phyloP scores from a whole-genome alignment of 92 coral and sea anemone species.

The Phenganax subtilis region DNA sequence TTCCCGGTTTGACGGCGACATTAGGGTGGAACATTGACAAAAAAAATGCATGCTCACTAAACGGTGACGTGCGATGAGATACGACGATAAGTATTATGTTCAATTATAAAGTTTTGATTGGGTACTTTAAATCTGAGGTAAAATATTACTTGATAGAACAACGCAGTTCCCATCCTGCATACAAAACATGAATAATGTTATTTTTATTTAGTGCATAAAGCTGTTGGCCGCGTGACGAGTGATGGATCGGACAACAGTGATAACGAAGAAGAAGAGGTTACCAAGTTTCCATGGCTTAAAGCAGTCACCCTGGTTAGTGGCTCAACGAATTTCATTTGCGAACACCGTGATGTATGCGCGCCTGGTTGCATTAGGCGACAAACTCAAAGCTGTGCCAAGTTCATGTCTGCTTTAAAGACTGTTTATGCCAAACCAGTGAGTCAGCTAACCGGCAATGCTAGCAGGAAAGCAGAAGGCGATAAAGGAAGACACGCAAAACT shows the following conservation, averaged over 20 bases:
- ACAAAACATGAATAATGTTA: background rate
- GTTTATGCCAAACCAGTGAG: conserved; percentile 61
- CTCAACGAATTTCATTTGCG: conserved; percentile 81
- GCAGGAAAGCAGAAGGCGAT: conserved; percentile 27
- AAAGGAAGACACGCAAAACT: conserved; percentile 37
- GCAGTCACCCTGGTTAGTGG: conserved; percentile 81
- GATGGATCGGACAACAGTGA: conserved; percentile 36
- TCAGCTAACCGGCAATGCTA: conserved; percentile 9
- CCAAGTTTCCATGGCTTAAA: conserved; percentile 79
- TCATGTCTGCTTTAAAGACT: conserved; percentile 66
- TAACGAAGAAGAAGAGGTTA: conserved; percentile 69
- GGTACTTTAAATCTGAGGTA: too few species aligned
- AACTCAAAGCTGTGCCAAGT: conserved; percentile 78
- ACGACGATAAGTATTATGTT: too few species aligned
- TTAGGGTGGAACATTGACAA: too few species aligned
- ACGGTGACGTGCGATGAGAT: too few species aligned
- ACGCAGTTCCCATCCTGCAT: too few species aligned
- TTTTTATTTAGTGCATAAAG: conserved; percentile 17
- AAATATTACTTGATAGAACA: too few species aligned
- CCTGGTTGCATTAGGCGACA: conserved; percentile 81
- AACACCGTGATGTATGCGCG: conserved; percentile 79
- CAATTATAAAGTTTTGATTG: too few species aligned
- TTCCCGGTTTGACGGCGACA: too few species aligned
- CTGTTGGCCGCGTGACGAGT: conserved; percentile 30
- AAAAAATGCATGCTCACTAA: too few species aligned